Percentiles rank a stretch among this genome's conserved stretches.
Evolutionary conservation across 1,140 invertebrate genomes (phyloP).

Genomic region (Bombus consobrinus): DNA sequence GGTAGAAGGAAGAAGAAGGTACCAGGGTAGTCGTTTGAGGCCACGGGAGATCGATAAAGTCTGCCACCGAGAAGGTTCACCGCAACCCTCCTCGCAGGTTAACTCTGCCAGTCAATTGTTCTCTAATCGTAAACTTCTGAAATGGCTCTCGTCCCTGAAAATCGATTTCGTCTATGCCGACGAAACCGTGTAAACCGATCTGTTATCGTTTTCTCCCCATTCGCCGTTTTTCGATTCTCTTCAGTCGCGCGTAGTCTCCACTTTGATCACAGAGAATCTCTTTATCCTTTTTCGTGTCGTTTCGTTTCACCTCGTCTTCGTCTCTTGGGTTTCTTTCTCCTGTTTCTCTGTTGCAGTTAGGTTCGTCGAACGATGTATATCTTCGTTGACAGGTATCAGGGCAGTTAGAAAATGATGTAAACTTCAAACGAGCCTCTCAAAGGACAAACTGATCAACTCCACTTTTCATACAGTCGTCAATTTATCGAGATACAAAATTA

Average conservation of each 20-base stretch:
- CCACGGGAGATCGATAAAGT: conserved; percentile 69
- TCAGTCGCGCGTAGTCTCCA: background rate
- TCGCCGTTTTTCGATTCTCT: background rate
- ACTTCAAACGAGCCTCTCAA: too few species aligned
- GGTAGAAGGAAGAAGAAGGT: conserved; percentile 70
- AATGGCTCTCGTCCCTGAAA: conserved; percentile 59
- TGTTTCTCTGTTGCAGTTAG: too few species aligned
- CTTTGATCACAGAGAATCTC: background rate
- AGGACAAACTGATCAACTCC: too few species aligned
- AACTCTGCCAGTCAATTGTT: conserved; percentile 69
- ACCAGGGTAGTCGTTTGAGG: conserved; percentile 68
- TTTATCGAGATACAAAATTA: too few species aligned
- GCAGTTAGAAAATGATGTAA: too few species aligned
- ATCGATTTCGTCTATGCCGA: conserved; percentile 56
- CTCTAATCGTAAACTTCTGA: conserved; percentile 70
- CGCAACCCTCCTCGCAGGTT: conserved; percentile 56
- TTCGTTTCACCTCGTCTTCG: background rate
- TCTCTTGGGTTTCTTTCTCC: background rate
- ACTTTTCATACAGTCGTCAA: too few species aligned
- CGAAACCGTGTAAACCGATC: background rate
- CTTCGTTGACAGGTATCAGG: too few species aligned
- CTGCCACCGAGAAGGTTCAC: conserved; percentile 68
- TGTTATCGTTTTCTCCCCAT: background rate
- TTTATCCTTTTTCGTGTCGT: background rate
- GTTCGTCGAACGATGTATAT: too few species aligned